Evolutionary conservation across 2,888 invertebrate genomes (phyloP), one percentile per base, ranked within the genome.

Genomic region (Polymixis flavicincta): DNA sequence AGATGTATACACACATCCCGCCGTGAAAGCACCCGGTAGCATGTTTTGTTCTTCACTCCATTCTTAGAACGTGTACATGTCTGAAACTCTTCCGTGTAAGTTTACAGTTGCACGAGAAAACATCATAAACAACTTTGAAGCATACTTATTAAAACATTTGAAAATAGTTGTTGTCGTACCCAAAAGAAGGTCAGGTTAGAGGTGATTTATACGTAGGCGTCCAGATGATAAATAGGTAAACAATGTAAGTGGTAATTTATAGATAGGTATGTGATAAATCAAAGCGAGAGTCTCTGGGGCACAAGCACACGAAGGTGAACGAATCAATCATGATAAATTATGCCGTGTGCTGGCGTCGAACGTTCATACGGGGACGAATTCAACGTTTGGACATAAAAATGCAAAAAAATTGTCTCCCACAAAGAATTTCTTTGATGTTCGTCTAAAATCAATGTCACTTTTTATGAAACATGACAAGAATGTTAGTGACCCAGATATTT

Each of bases 321-420:
- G 88, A 89, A 91, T 91, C 91, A 90, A 91, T 91, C 90, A 90
- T 90, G 85, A 88, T 91, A 88, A 86, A 89, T 90, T 87, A 90
- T 86, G 78, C 85, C 84, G 87, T 85, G 87, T 88, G 81, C 80
- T 87, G 87, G 84, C 87, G 82, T 71, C 83, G 81, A 83, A 87
- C 83, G 85, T 83, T 85, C 83, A 80, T 76, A 78, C 75, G 52
- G 71, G 71, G 65, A 78, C 86, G 81, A 76, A 84, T 76, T 81
- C 82, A 80, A 71, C 68, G 76, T 82, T 85, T 72, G 75, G 67
- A 78, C 50, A 76, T 55, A 70, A 63, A 74, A 67, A 76, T 72
- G 50, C 48, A 63, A 80, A 66, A 69, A 82, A 66, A 69, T 63
- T 2, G 65, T n/a, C 57, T 65, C 11, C 60, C 50, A 77, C 57